Conservation (phyloP, 2,888 invertebrate species). For the Morpho deidamia region DNA sequence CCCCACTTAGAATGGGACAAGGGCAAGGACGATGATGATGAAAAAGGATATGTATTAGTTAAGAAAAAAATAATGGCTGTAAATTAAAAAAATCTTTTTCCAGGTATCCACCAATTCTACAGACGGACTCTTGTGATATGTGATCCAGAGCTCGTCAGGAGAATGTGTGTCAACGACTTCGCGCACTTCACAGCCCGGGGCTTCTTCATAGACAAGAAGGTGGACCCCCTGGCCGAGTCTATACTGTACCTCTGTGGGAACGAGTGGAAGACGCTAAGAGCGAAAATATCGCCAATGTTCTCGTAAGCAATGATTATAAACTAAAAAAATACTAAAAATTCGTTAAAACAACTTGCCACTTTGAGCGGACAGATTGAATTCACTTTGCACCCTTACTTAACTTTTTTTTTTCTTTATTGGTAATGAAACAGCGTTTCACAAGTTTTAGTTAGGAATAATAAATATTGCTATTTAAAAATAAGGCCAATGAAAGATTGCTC, state of each 20-base stretch:
- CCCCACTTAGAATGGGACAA: too few relatives aligned
- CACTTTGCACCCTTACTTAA: too few relatives aligned
- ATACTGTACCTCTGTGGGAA: slow-evolving; percentile 65
- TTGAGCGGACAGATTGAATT: too few relatives aligned
- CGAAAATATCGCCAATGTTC: slow-evolving; percentile 70
- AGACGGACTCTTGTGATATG: slow-evolving; percentile 65
- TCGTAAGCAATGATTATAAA: slow-evolving; percentile 60
- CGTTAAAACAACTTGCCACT: too few relatives aligned
- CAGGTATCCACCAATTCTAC: slow-evolving; percentile 69
- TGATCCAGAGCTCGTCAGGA: slow-evolving; percentile 62
- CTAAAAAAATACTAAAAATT: too few relatives aligned
- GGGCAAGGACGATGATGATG: too few relatives aligned
- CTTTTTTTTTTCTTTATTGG: too few relatives aligned
- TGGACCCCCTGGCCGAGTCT: slow-evolving; percentile 66
- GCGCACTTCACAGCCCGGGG: slow-evolving; percentile 68
- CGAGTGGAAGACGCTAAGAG: slow-evolving; percentile 60
- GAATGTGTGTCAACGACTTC: slow-evolving; percentile 70
- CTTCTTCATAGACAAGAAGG: slow-evolving; percentile 64
- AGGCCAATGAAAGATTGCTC: too few relatives aligned
- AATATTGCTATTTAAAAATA: too few relatives aligned
- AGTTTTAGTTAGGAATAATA: too few relatives aligned
- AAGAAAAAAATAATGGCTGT: slow-evolving; percentile 17
- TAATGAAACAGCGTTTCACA: too few relatives aligned
- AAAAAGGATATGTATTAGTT: too few relatives aligned
- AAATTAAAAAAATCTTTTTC: slow-evolving; percentile 23